Base-by-base conservation (phyloP, 1,140 invertebrate species). In the Ceratina japonica region DNA sequence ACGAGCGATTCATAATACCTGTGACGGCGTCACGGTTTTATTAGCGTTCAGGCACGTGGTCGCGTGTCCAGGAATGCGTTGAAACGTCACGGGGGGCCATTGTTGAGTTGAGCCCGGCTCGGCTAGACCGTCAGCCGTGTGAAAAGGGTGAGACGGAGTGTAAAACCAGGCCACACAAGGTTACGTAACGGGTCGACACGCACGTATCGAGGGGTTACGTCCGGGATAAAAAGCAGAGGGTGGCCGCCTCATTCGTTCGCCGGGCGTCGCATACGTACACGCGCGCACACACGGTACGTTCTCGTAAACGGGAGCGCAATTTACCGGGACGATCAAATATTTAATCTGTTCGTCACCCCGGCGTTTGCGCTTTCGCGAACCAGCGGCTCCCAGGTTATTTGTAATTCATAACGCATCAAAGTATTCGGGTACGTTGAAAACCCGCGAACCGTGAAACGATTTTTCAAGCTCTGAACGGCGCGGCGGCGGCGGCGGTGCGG, bases 341-440 rank as follows among this genome's bases (percentile, higher is more conserved):
- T 64, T 72, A 83, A 83, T 72, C 56, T 44, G 27, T 51, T 56
- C 70, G 79, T 77, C 81, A 51, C 51, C 12, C 13, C 44, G 54
- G 27, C 73, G 77, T 66, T 56, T 68, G 49, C 20, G 22, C 27
- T n/a, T 16, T 10, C 15, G 7, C 22, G 22, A 52, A 27, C 49
- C 49, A 13, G 3, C 73, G 37, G 37, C 8, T n/a, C 3, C 2
- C 61, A 44, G 24, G 27, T 74, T 66, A 83, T 83, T 70, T 84
- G 61, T 79, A 70, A 85, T 86, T 76, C 80, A 79, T 84, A 84
- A 84, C 69, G 24, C 56, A 81, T 81, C 71, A 75, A 49, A 61
- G 20, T 66, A 22, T 22, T 66, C 51, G 27, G 15, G 49, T 24
- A 56, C 4, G 62, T 2, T n/a, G 63, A 44, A 66, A 66, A 66